These are phyloP conservation scores for Enteromius mattozi DNA, from an alignment of 2,797 vertebrate genomes.

Conservation along the genomic window DNA sequence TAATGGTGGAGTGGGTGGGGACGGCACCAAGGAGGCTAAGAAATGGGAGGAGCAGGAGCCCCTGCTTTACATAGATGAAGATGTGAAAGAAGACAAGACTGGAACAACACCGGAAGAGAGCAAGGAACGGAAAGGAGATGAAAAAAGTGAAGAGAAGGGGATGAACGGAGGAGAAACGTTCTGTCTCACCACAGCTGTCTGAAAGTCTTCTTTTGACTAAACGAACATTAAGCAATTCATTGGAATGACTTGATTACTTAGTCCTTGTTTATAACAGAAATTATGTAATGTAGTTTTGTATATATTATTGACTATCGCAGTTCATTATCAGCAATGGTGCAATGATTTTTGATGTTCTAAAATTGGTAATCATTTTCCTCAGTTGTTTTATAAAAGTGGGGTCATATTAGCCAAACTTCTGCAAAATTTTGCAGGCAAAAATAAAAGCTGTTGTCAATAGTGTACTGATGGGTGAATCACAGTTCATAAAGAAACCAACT, in stretches of 20 bases:
- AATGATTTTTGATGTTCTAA: not conserved
- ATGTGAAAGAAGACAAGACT: slow-evolving; percentile 14
- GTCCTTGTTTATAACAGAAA: no score
- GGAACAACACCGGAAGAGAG: slow-evolving; percentile 8
- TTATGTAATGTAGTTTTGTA: not conserved
- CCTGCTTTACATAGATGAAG: slow-evolving; percentile 65
- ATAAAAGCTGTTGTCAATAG: not conserved
- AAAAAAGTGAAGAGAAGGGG: not conserved
- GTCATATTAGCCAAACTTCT: not conserved
- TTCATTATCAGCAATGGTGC: not conserved
- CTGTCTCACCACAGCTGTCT: slow-evolving; percentile 64
- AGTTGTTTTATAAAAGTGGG: not conserved
- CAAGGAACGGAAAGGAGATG: slow-evolving; percentile 14
- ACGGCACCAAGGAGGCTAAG: slow-evolving; percentile 55
- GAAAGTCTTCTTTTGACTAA: slow-evolving; percentile 3
- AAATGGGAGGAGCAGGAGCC: slow-evolving; percentile 62
- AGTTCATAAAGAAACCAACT: not conserved
- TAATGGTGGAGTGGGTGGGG: slow-evolving; percentile 54
- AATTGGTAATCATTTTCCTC: not conserved
- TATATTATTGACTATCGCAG: not conserved
- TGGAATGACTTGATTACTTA: not conserved
- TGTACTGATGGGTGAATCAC: not conserved
- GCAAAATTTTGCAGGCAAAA: not conserved
- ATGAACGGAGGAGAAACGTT: slow-evolving; percentile 50
- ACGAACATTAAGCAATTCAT: not conserved